phyloP scores from a whole-genome alignment of 2,797 vertebrate genomes.

The Galago senegalensis region DNA sequence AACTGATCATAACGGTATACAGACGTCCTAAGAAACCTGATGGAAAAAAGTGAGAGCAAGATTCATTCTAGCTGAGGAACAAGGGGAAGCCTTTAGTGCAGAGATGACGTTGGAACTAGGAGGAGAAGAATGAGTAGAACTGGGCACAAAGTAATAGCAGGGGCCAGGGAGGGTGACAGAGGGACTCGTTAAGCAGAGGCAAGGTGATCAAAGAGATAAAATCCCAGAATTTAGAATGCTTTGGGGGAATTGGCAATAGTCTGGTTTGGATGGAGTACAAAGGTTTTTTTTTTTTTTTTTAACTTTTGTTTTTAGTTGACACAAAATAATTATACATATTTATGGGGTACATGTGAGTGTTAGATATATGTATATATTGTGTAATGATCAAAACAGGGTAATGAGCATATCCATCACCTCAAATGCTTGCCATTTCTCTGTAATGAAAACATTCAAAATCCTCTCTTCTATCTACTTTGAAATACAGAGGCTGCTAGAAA shows the following conservation, averaged over 20 bases:
- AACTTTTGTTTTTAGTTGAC: not conserved
- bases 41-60: not conserved
- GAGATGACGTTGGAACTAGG: not conserved
- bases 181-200: not conserved
- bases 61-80: not conserved
- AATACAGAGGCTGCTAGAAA: not conserved
- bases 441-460: not conserved
- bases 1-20: not conserved
- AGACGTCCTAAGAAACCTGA: not conserved
- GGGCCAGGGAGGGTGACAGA: not conserved
- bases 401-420: not conserved
- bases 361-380: not conserved
- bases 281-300: not conserved
- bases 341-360: not conserved
- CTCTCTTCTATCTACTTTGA: not conserved
- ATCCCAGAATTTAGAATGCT: not conserved
- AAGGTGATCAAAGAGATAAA: not conserved
- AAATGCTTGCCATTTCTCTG: not conserved
- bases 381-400: not conserved
- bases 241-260: not conserved
- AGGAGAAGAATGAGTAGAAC: not conserved
- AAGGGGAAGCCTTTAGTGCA: not conserved
- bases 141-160: not conserved
- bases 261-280: not conserved
- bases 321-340: not conserved